Percentiles rank a stretch among this genome's conserved stretches.
These are phyloP conservation scores for Sander lucioperca DNA, from an alignment of 2,113 vertebrate species.

Conservation along the genomic window DNA sequence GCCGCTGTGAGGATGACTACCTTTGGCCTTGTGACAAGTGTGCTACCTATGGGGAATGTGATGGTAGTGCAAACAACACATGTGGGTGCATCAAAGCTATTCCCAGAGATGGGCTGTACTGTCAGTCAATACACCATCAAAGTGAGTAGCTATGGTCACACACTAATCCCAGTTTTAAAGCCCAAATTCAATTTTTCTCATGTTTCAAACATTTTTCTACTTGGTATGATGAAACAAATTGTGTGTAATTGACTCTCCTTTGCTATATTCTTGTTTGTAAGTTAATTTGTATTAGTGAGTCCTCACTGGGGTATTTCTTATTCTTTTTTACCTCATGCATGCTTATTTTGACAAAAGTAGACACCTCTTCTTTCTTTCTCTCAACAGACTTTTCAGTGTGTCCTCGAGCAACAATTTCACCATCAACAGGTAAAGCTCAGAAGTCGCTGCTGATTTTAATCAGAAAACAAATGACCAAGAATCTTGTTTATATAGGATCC, in stretches of 20 bases:
- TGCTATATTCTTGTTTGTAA: background rate
- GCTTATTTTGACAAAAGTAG: background rate
- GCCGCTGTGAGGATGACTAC: slow-evolving; percentile 56
- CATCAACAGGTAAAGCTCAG: slow-evolving; percentile 35
- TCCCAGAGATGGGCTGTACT: slow-evolving; percentile 48
- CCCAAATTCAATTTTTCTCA: background rate
- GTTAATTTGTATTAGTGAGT: background rate
- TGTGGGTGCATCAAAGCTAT: slow-evolving; percentile 58
- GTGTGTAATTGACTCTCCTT: background rate
- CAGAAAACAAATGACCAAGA: too few species aligned
- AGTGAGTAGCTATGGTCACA: slow-evolving; percentile 15
- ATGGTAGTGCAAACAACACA: slow-evolving; percentile 12
- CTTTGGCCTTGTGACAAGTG: slow-evolving; percentile 62
- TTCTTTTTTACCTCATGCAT: background rate
- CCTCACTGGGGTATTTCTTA: rapidly evolving
- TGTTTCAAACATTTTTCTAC: too few species aligned
- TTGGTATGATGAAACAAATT: background rate
- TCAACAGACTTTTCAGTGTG: slow-evolving; percentile 42
- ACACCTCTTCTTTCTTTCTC: background rate
- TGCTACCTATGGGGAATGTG: slow-evolving; percentile 50
- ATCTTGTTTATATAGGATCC: background rate
- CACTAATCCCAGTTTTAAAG: background rate
- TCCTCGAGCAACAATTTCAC: slow-evolving; percentile 5
- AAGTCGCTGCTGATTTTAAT: background rate
- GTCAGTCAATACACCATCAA: slow-evolving; percentile 5